These are phyloP conservation scores for Chaunax sp. DNA, from an alignment of 2,797 vertebrate species.

Conservation along the genomic window DNA sequence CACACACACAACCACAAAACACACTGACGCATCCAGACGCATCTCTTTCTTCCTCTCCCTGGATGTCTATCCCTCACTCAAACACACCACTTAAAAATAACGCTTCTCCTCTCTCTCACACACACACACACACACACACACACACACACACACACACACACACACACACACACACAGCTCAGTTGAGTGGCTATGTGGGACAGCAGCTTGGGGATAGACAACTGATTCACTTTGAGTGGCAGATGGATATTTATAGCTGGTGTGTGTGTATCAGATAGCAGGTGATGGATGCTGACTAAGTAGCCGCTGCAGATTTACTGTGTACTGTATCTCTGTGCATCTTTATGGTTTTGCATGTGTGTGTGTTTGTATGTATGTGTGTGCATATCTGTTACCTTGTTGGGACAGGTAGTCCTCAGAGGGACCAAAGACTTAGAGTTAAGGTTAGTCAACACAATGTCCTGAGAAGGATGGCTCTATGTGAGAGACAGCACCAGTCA, in stretches of 20 bases:
- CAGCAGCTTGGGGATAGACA: conserved; percentile 76
- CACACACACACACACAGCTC: conserved; percentile 49
- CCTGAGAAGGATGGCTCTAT: neutral
- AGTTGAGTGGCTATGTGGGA: conserved; percentile 72
- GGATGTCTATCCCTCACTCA: conserved; percentile 41
- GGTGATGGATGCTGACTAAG: no score
- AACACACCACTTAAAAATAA: conserved; percentile 53
- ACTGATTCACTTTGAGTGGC: conserved; percentile 76
- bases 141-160: conserved; percentile 9
- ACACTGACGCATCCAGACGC: conserved; percentile 13
- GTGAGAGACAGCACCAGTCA: neutral
- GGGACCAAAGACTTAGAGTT: no score
- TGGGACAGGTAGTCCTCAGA: no score
- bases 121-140: conserved; percentile 8
- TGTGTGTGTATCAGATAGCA: conserved; percentile 5
- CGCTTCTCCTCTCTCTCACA: conserved; percentile 10
- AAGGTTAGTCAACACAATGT: no score
- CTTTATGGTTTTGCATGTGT: neutral
- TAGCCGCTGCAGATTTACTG: neutral
- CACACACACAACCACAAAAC: conserved; percentile 3
- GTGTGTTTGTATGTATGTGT: conserved; percentile 7
- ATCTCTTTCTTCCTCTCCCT: conserved; percentile 28
- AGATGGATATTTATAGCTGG: conserved; percentile 65
- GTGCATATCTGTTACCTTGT: no score
- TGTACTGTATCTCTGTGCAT: conserved; percentile 26